phyloP scores from a whole-genome alignment of 2,888 invertebrate genomes.

The Dorcus parallelipipedus region DNA sequence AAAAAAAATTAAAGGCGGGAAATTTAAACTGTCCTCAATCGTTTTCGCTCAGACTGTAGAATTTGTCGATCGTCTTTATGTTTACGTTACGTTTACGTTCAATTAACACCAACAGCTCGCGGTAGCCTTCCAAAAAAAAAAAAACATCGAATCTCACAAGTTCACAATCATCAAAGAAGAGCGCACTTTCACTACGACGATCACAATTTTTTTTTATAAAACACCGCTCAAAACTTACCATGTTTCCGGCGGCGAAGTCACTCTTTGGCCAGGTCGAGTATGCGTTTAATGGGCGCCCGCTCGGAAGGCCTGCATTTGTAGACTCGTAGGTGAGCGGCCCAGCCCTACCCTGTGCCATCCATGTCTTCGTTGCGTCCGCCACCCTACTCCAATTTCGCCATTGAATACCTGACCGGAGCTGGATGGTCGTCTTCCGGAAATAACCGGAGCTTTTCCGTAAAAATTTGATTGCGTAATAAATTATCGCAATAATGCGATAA shows the following conservation, averaged over 20 bases:
- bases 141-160: background rate
- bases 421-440: background rate
- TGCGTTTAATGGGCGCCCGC: conserved; percentile 29
- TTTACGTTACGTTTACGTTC: no score
- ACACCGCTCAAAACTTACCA: conserved; percentile 28
- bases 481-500: background rate
- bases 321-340: conserved; percentile 15
- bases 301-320: conserved; percentile 33
- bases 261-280: conserved; percentile 30
- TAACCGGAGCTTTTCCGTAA: background rate
- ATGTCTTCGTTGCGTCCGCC: conserved; percentile 11
- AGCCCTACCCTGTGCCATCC: conserved; percentile 11
- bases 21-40: no score
- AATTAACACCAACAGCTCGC: background rate
- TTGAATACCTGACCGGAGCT: background rate
- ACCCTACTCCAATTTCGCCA: conserved; percentile 5
- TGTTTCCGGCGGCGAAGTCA: conserved; percentile 26
- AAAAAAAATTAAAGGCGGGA: no score
- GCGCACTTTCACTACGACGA: no score
- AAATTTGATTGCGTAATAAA: background rate
- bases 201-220: no score
- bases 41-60: no score
- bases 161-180: no score
- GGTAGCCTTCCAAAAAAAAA: background rate
- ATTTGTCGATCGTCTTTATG: no score